Conservation (phyloP, 2,113 vertebrate genomes). For the Elachura formosa region DNA sequence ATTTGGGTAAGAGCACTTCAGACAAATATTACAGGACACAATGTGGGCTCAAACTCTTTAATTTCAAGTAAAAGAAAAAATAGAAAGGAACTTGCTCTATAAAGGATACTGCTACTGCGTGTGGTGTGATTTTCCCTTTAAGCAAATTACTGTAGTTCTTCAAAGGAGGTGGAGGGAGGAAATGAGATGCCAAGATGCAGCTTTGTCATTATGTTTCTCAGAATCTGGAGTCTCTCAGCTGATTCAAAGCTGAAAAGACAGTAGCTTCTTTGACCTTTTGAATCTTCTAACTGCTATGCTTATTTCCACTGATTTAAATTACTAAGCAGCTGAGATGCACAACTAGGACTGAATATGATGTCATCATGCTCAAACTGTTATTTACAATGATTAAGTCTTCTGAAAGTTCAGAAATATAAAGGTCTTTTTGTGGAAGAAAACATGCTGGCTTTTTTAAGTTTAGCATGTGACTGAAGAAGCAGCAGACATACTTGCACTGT, state of each 20-base stretch:
- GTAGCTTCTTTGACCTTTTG: constrained; percentile 66
- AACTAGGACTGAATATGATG: neutral
- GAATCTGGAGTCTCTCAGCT: constrained; percentile 57
- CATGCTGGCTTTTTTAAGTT: neutral
- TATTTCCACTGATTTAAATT: constrained; percentile 40
- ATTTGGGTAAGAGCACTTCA: neutral
- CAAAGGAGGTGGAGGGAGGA: neutral
- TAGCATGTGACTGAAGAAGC: neutral
- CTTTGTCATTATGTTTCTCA: constrained; percentile 41
- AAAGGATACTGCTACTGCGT: neutral
- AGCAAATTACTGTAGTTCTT: constrained; percentile 46
- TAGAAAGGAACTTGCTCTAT: neutral
- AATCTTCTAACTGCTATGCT: constrained; percentile 48
- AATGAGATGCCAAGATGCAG: constrained; percentile 50
- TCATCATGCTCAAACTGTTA: neutral
- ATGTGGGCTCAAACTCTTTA: neutral
- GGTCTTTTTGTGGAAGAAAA: constrained; percentile 3
- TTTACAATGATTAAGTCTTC: constrained; percentile 14
- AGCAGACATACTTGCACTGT: neutral
- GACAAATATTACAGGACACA: neutral
- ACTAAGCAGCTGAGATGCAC: constrained; percentile 40
- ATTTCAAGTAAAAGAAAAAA: constrained; percentile 17
- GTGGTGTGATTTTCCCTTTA: constrained; percentile 28
- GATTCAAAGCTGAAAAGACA: constrained; percentile 69
- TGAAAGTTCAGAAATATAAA: constrained; percentile 17